Evolutionary conservation across 2,113 vertebrate genomes (phyloP).

Genomic region (Hydrochoerus hydrochaeris): DNA sequence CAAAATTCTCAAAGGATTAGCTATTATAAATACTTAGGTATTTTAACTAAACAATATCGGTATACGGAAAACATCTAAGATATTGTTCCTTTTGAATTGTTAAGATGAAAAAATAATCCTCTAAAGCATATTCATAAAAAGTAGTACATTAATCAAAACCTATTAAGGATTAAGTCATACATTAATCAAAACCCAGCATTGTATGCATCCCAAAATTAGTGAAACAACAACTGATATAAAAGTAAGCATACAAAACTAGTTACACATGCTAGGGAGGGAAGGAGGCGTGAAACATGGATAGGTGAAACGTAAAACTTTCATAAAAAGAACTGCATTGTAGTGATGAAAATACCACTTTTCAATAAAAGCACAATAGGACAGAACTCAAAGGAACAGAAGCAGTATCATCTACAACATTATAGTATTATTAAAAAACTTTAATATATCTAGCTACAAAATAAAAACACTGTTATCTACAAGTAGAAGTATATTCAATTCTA

Average conservation of each 20-base stretch:
- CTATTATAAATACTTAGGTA: background rate
- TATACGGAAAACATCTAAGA: constrained; percentile 22
- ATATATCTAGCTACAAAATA: background rate
- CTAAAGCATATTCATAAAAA: constrained; percentile 22
- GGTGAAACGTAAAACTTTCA: background rate
- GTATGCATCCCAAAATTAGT: constrained; percentile 4
- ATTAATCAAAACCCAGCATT: background rate
- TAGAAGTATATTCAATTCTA: constrained; percentile 15
- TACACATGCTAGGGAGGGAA: constrained; percentile 1
- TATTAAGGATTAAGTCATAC: background rate
- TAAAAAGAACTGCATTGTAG: background rate
- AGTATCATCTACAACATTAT: background rate
- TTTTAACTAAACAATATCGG: background rate
- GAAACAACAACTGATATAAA: background rate
- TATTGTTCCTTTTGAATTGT: background rate
- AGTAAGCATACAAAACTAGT: background rate
- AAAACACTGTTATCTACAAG: constrained; percentile 23
- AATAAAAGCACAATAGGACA: background rate
- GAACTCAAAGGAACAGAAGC: background rate
- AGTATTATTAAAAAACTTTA: background rate
- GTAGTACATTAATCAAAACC: background rate
- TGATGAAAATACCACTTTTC: constrained; percentile 23
- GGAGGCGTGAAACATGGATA: background rate
- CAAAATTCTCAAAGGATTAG: background rate
- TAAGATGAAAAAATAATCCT: constrained; percentile 40